phyloP scores from a whole-genome alignment of 2,888 invertebrate genomes.

The Ariolimax columbianus region DNA sequence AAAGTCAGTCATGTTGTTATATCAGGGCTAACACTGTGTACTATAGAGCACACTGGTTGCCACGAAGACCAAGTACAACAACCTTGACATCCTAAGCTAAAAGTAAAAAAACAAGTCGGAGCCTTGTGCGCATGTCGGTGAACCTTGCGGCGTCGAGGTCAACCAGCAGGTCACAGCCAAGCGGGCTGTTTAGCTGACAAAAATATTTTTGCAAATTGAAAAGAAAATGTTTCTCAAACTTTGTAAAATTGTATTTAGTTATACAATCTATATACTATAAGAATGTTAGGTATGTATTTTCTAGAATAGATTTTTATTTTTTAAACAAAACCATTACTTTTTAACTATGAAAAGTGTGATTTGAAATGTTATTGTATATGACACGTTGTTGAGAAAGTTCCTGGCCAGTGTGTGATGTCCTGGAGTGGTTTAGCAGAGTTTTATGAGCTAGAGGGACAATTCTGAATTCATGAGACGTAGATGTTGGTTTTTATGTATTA shows the following conservation, averaged over 20 bases:
- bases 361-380: not conserved
- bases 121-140: slow-evolving; percentile 21
- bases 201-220: not conserved
- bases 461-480: not conserved
- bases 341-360: not conserved
- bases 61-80: not conserved
- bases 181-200: not conserved
- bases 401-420: not conserved
- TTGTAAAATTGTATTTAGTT: not conserved
- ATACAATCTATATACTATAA: not conserved
- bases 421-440: not conserved
- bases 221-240: not conserved
- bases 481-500: not conserved
- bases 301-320: not conserved
- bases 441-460: not conserved
- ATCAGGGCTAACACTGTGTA: too few species aligned
- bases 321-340: not conserved
- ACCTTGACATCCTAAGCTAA: not conserved
- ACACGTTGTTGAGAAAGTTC: not conserved
- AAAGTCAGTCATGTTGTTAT: too few species aligned
- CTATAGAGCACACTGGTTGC: not conserved
- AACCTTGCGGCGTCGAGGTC: slow-evolving; percentile 32
- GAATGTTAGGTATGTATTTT: not conserved
- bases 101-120: not conserved
- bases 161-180: slow-evolving; percentile 11